These are phyloP conservation scores for Alviniconcha marisindica DNA, from an alignment of 1,140 invertebrate genomes.

Conservation along the genomic window DNA sequence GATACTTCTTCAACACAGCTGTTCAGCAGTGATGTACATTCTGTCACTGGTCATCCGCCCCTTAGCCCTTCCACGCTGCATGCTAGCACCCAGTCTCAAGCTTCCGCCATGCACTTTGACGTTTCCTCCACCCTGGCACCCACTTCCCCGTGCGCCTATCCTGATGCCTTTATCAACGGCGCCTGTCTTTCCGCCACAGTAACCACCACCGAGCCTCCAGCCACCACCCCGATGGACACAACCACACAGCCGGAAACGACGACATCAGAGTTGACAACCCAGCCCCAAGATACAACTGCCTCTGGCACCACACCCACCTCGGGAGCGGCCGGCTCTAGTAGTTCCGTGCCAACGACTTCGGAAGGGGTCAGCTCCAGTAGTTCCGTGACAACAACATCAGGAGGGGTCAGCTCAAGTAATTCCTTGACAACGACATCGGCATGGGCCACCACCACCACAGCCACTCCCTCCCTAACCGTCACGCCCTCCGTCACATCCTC, in stretches of 20 bases:
- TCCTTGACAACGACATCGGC: no score
- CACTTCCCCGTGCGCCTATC: no score
- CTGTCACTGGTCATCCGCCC: neutral
- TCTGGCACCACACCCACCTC: no score
- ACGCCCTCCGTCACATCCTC: neutral
- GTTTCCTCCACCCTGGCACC: no score
- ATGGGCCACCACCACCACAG: neutral
- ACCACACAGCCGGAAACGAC: neutral
- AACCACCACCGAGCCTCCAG: constrained; percentile 8
- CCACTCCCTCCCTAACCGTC: neutral
- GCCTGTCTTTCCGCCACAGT: neutral
- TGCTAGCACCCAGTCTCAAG: neutral
- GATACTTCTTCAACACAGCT: no score
- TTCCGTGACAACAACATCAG: no score
- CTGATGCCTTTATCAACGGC: neutral
- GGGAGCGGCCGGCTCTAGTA: no score
- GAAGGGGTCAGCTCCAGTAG: no score
- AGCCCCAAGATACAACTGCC: neutral
- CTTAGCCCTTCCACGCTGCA: neutral
- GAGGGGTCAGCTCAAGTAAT: no score
- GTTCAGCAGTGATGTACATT: neutral
- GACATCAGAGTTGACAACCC: neutral
- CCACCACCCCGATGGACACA: neutral
- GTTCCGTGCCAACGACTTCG: no score
- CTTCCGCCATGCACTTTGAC: neutral